Evolutionary conservation across 37 sponge, comb jelly and placozoan species (phyloP), one percentile per base, ranked within the genome.

Genomic region (Lycopodina hypogea): DNA sequence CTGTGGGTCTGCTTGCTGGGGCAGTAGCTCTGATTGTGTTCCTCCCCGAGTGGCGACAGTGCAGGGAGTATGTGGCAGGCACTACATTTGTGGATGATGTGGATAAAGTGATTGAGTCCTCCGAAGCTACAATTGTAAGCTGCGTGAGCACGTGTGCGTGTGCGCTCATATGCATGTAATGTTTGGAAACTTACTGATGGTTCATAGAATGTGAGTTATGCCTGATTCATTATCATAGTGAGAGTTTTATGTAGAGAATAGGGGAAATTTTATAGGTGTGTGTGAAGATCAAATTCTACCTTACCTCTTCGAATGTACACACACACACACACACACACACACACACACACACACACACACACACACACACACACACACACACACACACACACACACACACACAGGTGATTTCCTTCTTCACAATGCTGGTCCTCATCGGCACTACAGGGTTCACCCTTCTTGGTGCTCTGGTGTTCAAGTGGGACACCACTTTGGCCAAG

Each of bases 401-500:
- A 56, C 71, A 64, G 62, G 32, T 71, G 41, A 74, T 78, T 63
- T 39, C 48, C 28, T 56, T 62, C 28, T 59, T 86, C 34, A 18
- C 37, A 17, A 60, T 55, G 64, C 11, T 79, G 14, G 56, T 41
- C 62, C 21, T 79, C 23, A 56, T 18, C 39, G 74, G 26, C 0
- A 52, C 72, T 29, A 55, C 52, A 18, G 48, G 22, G 2, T 42
- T 42, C 55, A 72, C 62, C 12, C 51, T 78, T 52, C 62, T 66
- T 8, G 48, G 63, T 3, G 36, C 35, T 26, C 24, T 86, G 12
- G 52, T 83, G 11, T 3, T 83, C 28, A 83, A 83, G 77, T 83
- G 84, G 84, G 42, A 42, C 42, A 9, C 71, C 14, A 70, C 71
- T 19, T 4, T 19, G 71, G 71, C 45, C 71, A 70, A 70, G 71